Conservation (phyloP, 2,113 vertebrate genomes). For the Phyllostomus discolor region DNA sequence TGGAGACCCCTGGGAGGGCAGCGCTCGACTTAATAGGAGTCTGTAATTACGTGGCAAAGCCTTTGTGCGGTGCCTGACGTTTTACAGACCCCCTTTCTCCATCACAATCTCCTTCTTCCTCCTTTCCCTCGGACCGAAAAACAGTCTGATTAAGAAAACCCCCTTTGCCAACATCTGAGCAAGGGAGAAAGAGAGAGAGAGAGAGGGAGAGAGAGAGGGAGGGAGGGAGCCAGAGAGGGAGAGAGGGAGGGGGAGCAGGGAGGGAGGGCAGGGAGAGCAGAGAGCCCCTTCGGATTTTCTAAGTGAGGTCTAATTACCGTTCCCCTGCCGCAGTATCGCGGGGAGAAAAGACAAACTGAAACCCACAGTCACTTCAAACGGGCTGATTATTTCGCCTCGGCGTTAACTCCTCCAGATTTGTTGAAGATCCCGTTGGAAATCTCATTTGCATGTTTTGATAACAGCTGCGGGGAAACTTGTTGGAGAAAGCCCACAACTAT, state of each 20-base stretch:
- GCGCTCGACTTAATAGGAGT: constrained; percentile 82
- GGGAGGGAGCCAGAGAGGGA: background rate
- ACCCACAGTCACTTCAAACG: constrained; percentile 67
- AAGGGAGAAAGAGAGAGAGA: background rate
- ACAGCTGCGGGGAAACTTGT: constrained; percentile 59
- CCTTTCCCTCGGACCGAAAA: constrained; percentile 66
- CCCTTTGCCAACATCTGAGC: constrained; percentile 70
- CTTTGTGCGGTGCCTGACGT: constrained; percentile 87
- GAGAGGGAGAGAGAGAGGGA: background rate
- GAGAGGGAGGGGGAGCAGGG: background rate
- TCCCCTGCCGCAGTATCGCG: constrained; percentile 22
- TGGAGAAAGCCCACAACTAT: constrained; percentile 38
- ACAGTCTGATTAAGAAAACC: constrained; percentile 75
- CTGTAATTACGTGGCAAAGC: constrained; percentile 89
- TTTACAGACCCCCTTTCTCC: constrained; percentile 82
- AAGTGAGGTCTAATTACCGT: constrained; percentile 73
- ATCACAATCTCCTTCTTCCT: constrained; percentile 72
- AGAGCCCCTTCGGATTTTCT: constrained; percentile 47
- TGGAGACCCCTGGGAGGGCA: constrained; percentile 82
- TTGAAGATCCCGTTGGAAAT: constrained; percentile 66
- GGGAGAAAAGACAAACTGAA: constrained; percentile 65
- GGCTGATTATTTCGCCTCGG: constrained; percentile 68
- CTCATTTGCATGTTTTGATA: constrained; percentile 77
- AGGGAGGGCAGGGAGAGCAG: background rate
- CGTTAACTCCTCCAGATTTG: constrained; percentile 69